Evolutionary conservation across 1,140 invertebrate species (phyloP).

Genomic region (Zaprionus ornatus): DNA sequence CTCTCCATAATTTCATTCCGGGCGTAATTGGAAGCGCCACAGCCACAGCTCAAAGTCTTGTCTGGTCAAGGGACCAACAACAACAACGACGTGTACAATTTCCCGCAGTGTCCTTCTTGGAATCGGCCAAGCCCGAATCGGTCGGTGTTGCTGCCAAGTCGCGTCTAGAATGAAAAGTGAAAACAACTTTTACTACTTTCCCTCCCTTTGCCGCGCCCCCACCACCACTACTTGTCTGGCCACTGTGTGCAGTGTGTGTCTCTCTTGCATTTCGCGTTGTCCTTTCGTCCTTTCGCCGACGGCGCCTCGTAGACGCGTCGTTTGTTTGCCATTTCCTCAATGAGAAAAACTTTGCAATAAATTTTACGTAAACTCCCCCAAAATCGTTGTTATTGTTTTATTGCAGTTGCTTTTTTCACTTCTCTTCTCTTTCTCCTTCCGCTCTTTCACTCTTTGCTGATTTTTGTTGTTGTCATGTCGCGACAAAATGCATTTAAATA

Average conservation of each 20-base stretch:
- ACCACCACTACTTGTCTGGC: neutral
- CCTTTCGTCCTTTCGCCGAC: conserved; percentile 41
- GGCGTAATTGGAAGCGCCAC: conserved; percentile 31
- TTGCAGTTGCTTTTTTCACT: conserved; percentile 12
- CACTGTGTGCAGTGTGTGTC: conserved; percentile 30
- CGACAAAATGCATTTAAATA: conserved; percentile 83
- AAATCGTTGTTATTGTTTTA: conserved; percentile 39
- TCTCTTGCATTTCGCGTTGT: conserved; percentile 32
- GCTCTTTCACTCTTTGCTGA: neutral
- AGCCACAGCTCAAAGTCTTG: conserved; percentile 1
- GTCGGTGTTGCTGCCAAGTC: conserved; percentile 10
- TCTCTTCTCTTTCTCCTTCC: conserved; percentile 17
- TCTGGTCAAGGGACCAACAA: conserved; percentile 25
- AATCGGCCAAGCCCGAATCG: conserved; percentile 55
- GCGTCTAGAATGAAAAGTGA: conserved; percentile 68
- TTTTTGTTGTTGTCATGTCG: conserved; percentile 62
- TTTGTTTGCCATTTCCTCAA: conserved; percentile 79
- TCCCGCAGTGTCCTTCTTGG: conserved; percentile 59
- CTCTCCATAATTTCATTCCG: conserved; percentile 32
- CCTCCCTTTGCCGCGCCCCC: neutral
- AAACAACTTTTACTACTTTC: conserved; percentile 79
- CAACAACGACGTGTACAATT: conserved; percentile 31
- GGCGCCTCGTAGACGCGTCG: conserved; percentile 70
- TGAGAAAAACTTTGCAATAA: conserved; percentile 73
- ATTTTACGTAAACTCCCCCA: conserved; percentile 60